phyloP scores from a whole-genome alignment of 2,113 vertebrate species.

The Hemiprocne comata region DNA sequence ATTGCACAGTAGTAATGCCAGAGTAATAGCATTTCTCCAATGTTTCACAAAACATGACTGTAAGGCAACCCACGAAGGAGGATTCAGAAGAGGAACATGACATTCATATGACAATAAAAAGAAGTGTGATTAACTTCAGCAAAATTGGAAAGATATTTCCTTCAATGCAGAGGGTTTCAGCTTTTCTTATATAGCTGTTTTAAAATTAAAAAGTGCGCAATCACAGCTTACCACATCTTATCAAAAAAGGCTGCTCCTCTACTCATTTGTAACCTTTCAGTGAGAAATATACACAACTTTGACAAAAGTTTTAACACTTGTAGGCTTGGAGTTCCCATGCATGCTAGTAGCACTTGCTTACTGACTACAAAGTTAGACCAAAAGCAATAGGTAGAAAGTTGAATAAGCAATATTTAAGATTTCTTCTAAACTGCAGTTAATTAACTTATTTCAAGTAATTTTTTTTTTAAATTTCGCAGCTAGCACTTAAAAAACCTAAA shows the following conservation, averaged over 20 bases:
- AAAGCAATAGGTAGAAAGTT: background rate
- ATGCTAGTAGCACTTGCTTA: background rate
- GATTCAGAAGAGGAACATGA: background rate
- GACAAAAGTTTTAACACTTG: background rate
- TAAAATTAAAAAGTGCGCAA: background rate
- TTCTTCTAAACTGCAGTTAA: background rate
- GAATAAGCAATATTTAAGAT: background rate
- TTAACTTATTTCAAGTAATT: background rate
- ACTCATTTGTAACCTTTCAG: background rate
- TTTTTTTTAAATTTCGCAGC: background rate
- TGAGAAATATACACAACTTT: background rate
- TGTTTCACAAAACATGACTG: background rate
- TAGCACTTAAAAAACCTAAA: background rate
- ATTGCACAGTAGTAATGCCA: background rate
- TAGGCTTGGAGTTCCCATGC: background rate
- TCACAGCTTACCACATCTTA: background rate
- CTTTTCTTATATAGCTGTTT: background rate
- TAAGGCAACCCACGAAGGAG: background rate
- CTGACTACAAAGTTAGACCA: background rate
- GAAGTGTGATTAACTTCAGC: background rate
- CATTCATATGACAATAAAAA: background rate
- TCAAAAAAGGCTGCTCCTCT: background rate
- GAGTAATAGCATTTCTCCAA: background rate
- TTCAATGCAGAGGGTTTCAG: background rate
- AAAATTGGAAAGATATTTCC: background rate